Evolutionary conservation across 2,113 vertebrate genomes (phyloP).

Genomic region (Alaudala cheleensis): DNA sequence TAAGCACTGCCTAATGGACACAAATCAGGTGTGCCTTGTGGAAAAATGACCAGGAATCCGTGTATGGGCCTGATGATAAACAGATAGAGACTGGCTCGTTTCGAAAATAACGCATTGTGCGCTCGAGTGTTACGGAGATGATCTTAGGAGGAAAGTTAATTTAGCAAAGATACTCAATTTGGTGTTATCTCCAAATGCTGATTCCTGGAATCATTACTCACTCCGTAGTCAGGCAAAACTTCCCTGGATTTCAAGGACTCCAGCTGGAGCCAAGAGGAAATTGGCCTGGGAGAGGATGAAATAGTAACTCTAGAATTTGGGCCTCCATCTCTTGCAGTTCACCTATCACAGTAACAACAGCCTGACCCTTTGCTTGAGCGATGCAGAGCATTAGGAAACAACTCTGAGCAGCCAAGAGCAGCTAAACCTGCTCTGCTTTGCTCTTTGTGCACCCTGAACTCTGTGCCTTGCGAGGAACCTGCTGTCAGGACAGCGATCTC

Average conservation of each 20-base stretch:
- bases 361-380: background rate
- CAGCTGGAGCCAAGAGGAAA: constrained; percentile 52
- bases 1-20: constrained; percentile 12
- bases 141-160: constrained; percentile 50
- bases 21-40: constrained; percentile 13
- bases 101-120: background rate
- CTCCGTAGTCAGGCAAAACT: constrained; percentile 35
- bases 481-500: background rate
- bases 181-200: constrained; percentile 49
- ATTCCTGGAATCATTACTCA: constrained; percentile 65
- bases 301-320: constrained; percentile 36
- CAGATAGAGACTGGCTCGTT: background rate
- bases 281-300: constrained; percentile 34
- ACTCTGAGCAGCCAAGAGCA: background rate
- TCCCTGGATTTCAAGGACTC: constrained; percentile 43
- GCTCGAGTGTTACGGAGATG: background rate
- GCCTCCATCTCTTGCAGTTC: background rate
- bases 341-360: background rate
- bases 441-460: constrained; percentile 6
- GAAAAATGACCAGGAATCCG: background rate
- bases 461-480: constrained; percentile 33
- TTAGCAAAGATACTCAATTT: constrained; percentile 15
- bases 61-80: background rate
- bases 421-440: constrained; percentile 7
- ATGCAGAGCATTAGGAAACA: background rate